Evolutionary conservation across 2,113 vertebrate species (phyloP).

Genomic region (Sciurus niger): DNA sequence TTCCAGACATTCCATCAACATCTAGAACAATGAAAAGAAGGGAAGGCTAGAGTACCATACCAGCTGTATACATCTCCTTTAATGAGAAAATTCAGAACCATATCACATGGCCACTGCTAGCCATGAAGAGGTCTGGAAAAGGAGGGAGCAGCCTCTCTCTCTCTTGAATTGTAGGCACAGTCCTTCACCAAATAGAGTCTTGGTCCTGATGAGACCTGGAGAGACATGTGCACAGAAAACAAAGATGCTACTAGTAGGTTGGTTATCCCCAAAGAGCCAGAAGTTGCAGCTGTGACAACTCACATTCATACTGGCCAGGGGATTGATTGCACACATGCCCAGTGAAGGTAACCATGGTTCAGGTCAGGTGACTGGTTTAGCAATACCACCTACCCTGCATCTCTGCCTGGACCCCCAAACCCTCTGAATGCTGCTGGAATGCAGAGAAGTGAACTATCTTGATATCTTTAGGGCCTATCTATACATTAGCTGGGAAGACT

Average conservation of each 20-base stretch:
- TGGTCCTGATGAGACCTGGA: background rate
- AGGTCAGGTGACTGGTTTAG: background rate
- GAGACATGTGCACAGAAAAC: background rate
- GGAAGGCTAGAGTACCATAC: background rate
- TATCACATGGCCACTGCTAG: background rate
- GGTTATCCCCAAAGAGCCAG: background rate
- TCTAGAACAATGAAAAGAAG: background rate
- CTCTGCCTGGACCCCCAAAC: background rate
- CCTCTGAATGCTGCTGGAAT: background rate
- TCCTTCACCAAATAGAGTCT: background rate
- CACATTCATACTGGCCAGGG: background rate
- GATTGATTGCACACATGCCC: fast-evolving
- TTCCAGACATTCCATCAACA: background rate
- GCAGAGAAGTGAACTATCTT: background rate
- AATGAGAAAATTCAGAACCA: background rate
- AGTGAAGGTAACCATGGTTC: background rate
- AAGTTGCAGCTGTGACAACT: background rate
- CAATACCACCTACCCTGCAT: background rate
- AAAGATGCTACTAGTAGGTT: background rate
- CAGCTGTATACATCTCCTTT: background rate
- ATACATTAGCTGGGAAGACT: background rate
- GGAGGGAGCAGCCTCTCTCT: background rate
- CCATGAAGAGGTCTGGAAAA: too few species aligned
- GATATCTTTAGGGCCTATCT: background rate
- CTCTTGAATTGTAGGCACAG: background rate